phyloP scores from a whole-genome alignment of 1,140 invertebrate species.

The Lordiphosa collinella region DNA sequence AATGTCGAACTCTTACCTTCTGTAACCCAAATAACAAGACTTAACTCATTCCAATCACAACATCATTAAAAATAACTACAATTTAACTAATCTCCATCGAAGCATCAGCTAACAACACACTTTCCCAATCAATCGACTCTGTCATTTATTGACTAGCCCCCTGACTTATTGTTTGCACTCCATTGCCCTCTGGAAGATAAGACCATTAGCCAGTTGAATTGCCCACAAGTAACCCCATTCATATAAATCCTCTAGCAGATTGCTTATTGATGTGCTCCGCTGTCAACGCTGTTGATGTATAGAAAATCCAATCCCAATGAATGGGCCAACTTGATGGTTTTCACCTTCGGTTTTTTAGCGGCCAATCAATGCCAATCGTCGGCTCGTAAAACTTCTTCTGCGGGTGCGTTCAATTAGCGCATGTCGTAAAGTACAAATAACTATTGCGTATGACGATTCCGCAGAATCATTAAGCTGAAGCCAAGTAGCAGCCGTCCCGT shows the following conservation, averaged over 20 bases:
- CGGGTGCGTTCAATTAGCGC: slow-evolving; percentile 61
- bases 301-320: slow-evolving; percentile 21
- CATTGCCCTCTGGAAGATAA: too few species aligned
- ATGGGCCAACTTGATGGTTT: slow-evolving; percentile 23
- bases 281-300: background rate
- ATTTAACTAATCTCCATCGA: slow-evolving; percentile 21
- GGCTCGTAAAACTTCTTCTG: slow-evolving; percentile 60
- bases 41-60: too few species aligned
- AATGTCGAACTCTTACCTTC: too few species aligned
- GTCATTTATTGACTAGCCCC: slow-evolving; percentile 14
- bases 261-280: slow-evolving; percentile 26
- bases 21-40: too few species aligned
- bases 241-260: slow-evolving; percentile 3
- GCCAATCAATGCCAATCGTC: slow-evolving; percentile 47
- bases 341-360: slow-evolving; percentile 21
- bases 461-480: slow-evolving; percentile 59
- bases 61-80: too few species aligned
- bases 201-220: too few species aligned
- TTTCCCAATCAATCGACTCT: slow-evolving; percentile 8
- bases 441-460: slow-evolving; percentile 55
- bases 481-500: slow-evolving; percentile 43
- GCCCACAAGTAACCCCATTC: too few species aligned
- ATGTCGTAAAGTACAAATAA: slow-evolving; percentile 76
- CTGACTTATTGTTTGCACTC: background rate
- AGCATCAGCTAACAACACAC: slow-evolving; percentile 3